Base-by-base conservation (phyloP, 2,113 vertebrate genomes). In the Cebus imitator region DNA sequence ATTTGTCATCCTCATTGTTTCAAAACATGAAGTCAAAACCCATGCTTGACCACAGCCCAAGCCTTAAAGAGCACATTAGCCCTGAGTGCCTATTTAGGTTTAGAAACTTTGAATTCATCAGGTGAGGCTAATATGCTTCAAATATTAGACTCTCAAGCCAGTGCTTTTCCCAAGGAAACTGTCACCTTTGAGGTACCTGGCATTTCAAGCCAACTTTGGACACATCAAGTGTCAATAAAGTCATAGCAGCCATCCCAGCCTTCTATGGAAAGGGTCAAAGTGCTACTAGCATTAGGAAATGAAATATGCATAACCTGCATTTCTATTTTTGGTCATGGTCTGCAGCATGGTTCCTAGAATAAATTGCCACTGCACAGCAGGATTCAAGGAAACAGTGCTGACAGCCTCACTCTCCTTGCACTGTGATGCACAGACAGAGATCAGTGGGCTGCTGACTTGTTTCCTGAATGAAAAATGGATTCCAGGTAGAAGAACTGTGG, bases 401-500 rank as follows among this genome's bases (percentile, higher is more conserved):
- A 87, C 25, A 75, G 96, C 95, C 97, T 98, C 93, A 45, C 76
- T 97, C 96, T 91, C 90, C 98, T 95, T 78, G 78, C 96, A 87
- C 85, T 93, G 96, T 88, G 97, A 91, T 92, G 87, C 10, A 30
- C 75, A 40, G 93, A 89, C 70, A 61, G 93, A 91, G 83, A 89
- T 90, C 98, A 85, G 95, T 96, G 97, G 90, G 68, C 91, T 55
- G 97, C 97, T 97, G 97, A 97, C 97, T 96, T 79, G 90, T 43
- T 90, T 80, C 94, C 97, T 80, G 88, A 97, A 82, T 68, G 61
- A 90, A 96, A 97, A 96, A 98, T 86, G 0, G 86, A 96, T 98
- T 98, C 97, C 97, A 98, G 98, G 98, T 98, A 98, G 73, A 95
- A 98, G 79, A 95, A 95, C 94, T 94, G 89, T 94, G 97, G 96